These are phyloP conservation scores for Craterocephalus amniculus DNA, from an alignment of 2,797 vertebrate genomes.

Conservation along the genomic window DNA sequence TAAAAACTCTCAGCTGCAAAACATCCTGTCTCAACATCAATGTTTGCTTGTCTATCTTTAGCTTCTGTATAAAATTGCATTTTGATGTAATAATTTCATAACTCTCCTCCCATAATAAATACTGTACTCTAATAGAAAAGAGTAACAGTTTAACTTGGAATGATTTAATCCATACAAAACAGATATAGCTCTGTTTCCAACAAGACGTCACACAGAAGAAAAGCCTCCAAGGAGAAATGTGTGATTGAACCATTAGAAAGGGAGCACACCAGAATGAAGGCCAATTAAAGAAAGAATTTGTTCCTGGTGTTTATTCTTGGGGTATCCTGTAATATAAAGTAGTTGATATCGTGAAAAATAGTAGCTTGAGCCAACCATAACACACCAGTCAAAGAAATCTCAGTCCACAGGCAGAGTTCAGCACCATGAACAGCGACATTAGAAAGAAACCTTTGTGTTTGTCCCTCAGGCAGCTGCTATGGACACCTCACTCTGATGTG, in stretches of 20 bases:
- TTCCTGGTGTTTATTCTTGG: not conserved
- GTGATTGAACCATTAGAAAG: not conserved
- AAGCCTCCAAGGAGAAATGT: not conserved
- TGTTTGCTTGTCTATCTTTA: not conserved
- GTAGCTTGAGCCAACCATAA: not conserved
- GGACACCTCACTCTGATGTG: not conserved
- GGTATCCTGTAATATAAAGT: not conserved
- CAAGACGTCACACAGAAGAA: not conserved
- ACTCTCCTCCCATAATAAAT: not conserved
- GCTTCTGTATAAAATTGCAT: not conserved
- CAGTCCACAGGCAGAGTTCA: constrained; percentile 31
- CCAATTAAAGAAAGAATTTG: not conserved
- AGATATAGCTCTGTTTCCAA: not conserved
- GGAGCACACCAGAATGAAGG: not conserved
- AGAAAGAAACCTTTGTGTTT: not conserved
- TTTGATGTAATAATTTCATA: not conserved
- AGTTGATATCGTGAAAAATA: constrained; percentile 3
- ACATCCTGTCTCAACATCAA: not conserved
- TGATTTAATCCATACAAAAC: constrained; percentile 1
- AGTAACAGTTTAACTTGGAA: not conserved
- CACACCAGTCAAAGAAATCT: not conserved
- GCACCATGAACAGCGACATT: constrained; percentile 52
- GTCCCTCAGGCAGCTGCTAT: not conserved
- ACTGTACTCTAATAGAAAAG: not conserved
- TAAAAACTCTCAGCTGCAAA: not conserved